These are phyloP conservation scores for Apostichopus parvimensis DNA, from an alignment of 35 echinoderm and acorn worm species.

Conservation along the genomic window DNA sequence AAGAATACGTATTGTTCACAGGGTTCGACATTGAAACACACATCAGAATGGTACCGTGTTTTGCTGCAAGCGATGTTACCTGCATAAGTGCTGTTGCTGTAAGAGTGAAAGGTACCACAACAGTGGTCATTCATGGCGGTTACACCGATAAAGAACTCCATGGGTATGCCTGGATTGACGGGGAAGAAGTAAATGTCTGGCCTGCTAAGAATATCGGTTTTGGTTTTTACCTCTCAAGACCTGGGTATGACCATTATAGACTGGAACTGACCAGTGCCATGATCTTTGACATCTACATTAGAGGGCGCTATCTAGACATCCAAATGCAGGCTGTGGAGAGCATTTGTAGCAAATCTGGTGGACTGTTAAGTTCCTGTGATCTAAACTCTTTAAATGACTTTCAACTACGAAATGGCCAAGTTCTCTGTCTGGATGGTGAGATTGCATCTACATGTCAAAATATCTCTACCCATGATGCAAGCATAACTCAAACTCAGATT, in stretches of 20 bases:
- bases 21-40: conserved; percentile 44
- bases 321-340: neutral
- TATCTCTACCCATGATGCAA: neutral
- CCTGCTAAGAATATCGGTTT: conserved; percentile 23
- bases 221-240: conserved; percentile 37
- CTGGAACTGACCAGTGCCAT: conserved; percentile 16
- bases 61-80: conserved; percentile 32
- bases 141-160: conserved; percentile 68
- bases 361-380: conserved; percentile 77
- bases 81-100: conserved; percentile 85
- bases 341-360: conserved; percentile 44
- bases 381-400: conserved; percentile 72
- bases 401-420: conserved; percentile 48
- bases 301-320: conserved; percentile 74
- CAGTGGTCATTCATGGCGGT: conserved; percentile 72
- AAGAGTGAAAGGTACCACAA: conserved; percentile 4
- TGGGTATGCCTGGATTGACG: conserved; percentile 70
- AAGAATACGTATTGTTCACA: conserved; percentile 60
- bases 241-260: conserved; percentile 65
- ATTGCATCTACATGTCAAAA: neutral
- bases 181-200: conserved; percentile 17
- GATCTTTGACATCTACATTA: conserved; percentile 56
- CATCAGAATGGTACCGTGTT: conserved; percentile 68
- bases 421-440: conserved; percentile 37
- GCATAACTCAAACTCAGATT: conserved; percentile 64